phyloP scores from a whole-genome alignment of 2,113 vertebrate genomes.

The Pygathrix nemaeus region DNA sequence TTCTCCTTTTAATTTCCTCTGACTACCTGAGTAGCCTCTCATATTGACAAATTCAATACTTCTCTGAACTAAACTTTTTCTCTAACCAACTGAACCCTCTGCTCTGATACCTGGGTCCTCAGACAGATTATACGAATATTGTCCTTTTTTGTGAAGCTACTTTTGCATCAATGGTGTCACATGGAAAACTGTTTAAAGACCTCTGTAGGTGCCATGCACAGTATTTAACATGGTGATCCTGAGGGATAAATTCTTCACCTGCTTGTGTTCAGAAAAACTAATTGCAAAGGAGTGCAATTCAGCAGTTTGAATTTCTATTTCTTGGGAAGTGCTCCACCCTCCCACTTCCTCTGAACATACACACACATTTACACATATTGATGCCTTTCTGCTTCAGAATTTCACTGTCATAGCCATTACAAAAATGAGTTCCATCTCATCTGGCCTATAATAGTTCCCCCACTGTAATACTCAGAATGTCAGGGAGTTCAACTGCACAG shows the following conservation, averaged over 20 bases:
- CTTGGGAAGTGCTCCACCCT: neutral
- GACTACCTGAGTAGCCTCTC: neutral
- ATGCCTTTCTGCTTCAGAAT: neutral
- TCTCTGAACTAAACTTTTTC: neutral
- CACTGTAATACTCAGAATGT: neutral
- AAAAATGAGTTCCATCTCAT: neutral
- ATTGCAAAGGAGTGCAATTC: neutral
- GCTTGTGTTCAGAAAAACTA: neutral
- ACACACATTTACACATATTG: neutral
- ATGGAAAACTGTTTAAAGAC: neutral
- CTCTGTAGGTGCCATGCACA: neutral
- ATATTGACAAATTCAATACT: neutral
- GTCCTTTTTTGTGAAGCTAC: neutral
- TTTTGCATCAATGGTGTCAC: neutral
- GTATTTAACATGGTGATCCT: neutral
- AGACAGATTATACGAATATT: neutral
- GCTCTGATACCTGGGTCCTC: neutral
- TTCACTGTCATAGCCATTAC: neutral
- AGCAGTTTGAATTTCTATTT: neutral
- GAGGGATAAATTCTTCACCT: neutral
- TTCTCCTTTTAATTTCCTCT: neutral
- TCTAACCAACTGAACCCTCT: neutral
- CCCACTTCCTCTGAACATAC: neutral
- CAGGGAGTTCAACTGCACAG: neutral
- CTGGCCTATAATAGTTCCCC: neutral